Evolutionary conservation across 2,888 invertebrate genomes (phyloP).

Genomic region (Agonopterix heracliana): DNA sequence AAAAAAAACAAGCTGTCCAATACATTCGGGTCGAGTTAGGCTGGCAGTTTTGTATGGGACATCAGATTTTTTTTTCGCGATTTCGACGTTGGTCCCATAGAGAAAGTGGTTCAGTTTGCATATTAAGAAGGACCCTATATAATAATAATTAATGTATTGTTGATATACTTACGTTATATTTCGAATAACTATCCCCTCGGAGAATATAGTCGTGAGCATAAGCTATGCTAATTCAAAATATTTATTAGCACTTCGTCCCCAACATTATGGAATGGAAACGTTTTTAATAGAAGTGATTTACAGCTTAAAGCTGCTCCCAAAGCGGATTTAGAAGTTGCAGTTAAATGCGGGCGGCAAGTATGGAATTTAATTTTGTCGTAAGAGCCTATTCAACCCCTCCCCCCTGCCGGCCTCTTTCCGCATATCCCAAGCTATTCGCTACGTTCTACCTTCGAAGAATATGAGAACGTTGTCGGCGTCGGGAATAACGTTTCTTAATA

Average conservation of each 20-base stretch:
- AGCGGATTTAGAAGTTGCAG: conserved; percentile 37
- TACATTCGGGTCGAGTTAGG: too few species aligned
- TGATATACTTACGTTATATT: too few species aligned
- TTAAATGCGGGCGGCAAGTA: conserved; percentile 39
- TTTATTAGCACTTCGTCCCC: not conserved
- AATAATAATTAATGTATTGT: too few species aligned
- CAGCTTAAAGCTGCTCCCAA: conserved; percentile 31
- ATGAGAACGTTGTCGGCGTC: not conserved
- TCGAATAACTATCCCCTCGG: too few species aligned
- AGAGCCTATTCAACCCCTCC: conserved; percentile 10
- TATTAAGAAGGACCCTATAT: too few species aligned
- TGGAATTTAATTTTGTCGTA: conserved; percentile 47
- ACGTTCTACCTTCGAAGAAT: not conserved
- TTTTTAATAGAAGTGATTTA: conserved; percentile 41
- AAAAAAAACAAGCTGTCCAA: too few species aligned
- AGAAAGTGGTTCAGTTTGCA: too few species aligned
- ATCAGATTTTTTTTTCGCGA: too few species aligned
- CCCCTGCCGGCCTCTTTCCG: not conserved
- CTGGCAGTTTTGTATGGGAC: too few species aligned
- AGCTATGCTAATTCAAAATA: too few species aligned
- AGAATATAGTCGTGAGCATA: too few species aligned
- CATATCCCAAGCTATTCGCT: not conserved
- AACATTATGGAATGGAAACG: conserved; percentile 24
- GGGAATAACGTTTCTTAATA: not conserved
- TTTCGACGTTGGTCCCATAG: too few species aligned